phyloP scores from a whole-genome alignment of 2,888 invertebrate species.

The Drosophila cognata region DNA sequence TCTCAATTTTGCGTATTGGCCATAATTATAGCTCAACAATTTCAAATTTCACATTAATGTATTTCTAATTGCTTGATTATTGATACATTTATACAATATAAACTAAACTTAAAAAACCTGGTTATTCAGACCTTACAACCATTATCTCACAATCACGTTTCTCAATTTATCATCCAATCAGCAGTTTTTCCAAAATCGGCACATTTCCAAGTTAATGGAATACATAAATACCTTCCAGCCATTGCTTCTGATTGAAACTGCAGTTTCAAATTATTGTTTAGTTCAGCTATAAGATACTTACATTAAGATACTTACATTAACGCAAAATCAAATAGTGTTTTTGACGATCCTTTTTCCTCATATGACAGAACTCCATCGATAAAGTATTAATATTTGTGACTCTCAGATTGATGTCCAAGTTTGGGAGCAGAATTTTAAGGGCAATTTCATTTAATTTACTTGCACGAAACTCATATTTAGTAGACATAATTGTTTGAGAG shows the following conservation, averaged over 20 bases:
- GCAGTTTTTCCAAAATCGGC: slow-evolving; percentile 31
- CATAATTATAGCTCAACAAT: not conserved
- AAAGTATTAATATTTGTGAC: slow-evolving; percentile 14
- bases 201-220: slow-evolving; percentile 28
- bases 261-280: not conserved
- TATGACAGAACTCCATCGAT: slow-evolving; percentile 9
- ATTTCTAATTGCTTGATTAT: not conserved
- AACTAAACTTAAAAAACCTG: no score
- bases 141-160: not conserved
- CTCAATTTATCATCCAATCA: not conserved
- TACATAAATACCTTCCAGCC: slow-evolving; percentile 36
- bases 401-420: not conserved
- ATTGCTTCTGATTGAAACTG: slow-evolving; percentile 18
- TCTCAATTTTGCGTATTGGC: not conserved
- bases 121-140: no score
- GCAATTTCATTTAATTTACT: not conserved
- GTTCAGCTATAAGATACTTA: not conserved
- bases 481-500: not conserved
- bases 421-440: not conserved
- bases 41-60: not conserved
- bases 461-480: not conserved
- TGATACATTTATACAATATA: not conserved
- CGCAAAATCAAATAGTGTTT: slow-evolving; percentile 16
- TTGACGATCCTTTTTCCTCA: not conserved
- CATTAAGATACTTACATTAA: slow-evolving; percentile 7